These are phyloP conservation scores for Fistularia commersonii DNA, from an alignment of 2,797 vertebrate genomes.

Conservation along the genomic window DNA sequence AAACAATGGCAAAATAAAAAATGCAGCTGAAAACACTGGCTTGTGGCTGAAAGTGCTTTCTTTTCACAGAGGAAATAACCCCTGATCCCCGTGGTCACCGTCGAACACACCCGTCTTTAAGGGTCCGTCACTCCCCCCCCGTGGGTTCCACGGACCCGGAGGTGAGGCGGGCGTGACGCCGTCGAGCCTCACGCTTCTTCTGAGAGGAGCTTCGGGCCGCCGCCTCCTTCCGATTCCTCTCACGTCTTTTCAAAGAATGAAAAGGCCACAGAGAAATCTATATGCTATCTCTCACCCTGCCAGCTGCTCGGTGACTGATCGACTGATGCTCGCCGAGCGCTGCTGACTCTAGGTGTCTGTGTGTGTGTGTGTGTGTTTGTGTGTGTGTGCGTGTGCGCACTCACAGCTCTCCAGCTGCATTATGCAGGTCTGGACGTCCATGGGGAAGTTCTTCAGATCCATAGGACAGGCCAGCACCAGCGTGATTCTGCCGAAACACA, in stretches of 20 bases:
- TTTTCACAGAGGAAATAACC: too few relatives aligned
- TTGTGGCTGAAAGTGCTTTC: too few relatives aligned
- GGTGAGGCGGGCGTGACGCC: neutral
- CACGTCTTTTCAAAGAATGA: conserved; percentile 30
- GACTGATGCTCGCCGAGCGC: conserved; percentile 1
- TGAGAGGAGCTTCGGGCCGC: conserved; percentile 5
- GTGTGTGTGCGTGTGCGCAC: conserved; percentile 54
- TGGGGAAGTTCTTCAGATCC: conserved; percentile 97
- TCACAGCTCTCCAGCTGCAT: conserved; percentile 99
- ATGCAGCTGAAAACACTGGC: too few relatives aligned
- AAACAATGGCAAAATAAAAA: too few relatives aligned
- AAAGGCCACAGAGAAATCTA: conserved; percentile 40
- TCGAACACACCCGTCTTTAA: too few relatives aligned
- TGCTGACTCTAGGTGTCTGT: neutral
- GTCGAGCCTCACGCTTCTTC: neutral
- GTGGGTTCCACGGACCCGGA: neutral
- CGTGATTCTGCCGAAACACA: conserved; percentile 59
- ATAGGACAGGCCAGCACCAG: conserved; percentile 90
- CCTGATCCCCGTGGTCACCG: too few relatives aligned
- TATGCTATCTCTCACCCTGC: conserved; percentile 22
- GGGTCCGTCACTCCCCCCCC: too few relatives aligned
- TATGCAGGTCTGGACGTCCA: conserved; percentile 99
- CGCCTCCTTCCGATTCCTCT: conserved; percentile 21
- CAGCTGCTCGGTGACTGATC: conserved; percentile 19
- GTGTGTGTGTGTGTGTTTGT: conserved; percentile 8